Evolutionary conservation across 2,888 invertebrate genomes (phyloP).

Genomic region (Aporophyla lueneburgensis): DNA sequence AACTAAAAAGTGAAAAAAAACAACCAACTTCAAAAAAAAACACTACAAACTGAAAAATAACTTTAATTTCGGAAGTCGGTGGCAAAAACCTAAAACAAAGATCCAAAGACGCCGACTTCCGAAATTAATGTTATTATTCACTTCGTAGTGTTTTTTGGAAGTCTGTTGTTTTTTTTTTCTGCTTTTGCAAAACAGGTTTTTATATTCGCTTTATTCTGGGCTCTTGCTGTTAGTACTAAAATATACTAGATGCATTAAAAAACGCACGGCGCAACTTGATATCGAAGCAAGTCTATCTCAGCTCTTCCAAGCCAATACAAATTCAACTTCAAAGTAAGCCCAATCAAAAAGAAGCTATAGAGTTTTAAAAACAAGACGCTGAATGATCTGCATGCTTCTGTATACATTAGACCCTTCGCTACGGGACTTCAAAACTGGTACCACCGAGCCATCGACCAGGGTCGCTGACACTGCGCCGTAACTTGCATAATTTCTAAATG

Average conservation of each 20-base stretch:
- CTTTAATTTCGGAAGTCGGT: too few relatives aligned
- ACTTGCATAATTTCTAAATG: slow-evolving; percentile 63
- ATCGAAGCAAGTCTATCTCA: slow-evolving; percentile 12
- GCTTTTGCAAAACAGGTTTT: background rate
- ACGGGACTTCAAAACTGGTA: slow-evolving; percentile 56
- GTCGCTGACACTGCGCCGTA: slow-evolving; percentile 59
- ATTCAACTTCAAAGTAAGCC: slow-evolving; percentile 3
- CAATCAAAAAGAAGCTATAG: slow-evolving; percentile 28
- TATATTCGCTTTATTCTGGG: too few relatives aligned
- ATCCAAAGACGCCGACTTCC: too few relatives aligned
- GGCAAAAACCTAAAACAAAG: too few relatives aligned
- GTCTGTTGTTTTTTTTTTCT: background rate
- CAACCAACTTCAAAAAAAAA: too few relatives aligned
- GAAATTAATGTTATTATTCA: too few relatives aligned
- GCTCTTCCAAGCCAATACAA: slow-evolving; percentile 5
- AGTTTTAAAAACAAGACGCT: slow-evolving; percentile 27
- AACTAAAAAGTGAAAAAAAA: too few relatives aligned
- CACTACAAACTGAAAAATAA: too few relatives aligned
- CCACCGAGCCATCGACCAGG: slow-evolving; percentile 36
- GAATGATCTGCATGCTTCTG: slow-evolving; percentile 36
- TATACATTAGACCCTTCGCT: slow-evolving; percentile 45
- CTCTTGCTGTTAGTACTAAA: background rate
- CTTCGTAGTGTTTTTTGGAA: too few relatives aligned
- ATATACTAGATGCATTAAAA: slow-evolving; percentile 2
- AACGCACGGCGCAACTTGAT: slow-evolving; percentile 22